Conservation (phyloP, 30 jellyfish, hydroid and myxozoan species). For the Clytia hemisphaerica region DNA sequence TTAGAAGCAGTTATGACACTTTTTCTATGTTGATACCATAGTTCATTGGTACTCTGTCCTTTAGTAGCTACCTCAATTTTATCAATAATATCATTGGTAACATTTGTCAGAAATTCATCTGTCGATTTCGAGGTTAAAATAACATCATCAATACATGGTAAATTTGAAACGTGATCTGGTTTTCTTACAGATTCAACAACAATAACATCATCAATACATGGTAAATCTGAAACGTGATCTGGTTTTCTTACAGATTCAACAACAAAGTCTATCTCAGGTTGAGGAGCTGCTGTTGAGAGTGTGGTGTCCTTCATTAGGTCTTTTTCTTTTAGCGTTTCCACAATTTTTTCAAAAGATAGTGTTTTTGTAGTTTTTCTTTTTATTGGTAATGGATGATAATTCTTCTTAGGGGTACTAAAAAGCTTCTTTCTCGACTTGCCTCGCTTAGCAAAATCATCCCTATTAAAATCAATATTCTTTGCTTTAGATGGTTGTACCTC, state of each 20-base stretch:
- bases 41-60: slow-evolving; percentile 34
- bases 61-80: slow-evolving; percentile 1
- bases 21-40: slow-evolving; percentile 21
- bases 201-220: too few relatives aligned
- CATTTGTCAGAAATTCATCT: too few relatives aligned
- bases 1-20: slow-evolving; percentile 47
- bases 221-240: background rate
- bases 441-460: slow-evolving; percentile 33
- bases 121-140: too few relatives aligned
- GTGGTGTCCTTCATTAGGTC: slow-evolving; percentile 20
- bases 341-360: slow-evolving; percentile 16
- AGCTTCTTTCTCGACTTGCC: slow-evolving; percentile 9
- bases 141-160: too few relatives aligned
- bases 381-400: slow-evolving; percentile 21
- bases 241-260: background rate
- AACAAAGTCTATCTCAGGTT: background rate
- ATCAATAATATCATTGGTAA: background rate
- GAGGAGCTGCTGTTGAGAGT: slow-evolving; percentile 26
- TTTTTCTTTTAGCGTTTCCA: slow-evolving; percentile 14
- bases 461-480: slow-evolving; percentile 3
- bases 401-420: slow-evolving; percentile 10
- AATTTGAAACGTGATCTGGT: too few relatives aligned
- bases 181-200: too few relatives aligned
- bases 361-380: background rate
- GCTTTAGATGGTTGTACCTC: slow-evolving; percentile 18